A percentile compares a stretch with the other conserved stretches of the same genome.
Evolutionary conservation across 2,113 vertebrate species (phyloP).

Genomic region (Genyomyrus donnyi): DNA sequence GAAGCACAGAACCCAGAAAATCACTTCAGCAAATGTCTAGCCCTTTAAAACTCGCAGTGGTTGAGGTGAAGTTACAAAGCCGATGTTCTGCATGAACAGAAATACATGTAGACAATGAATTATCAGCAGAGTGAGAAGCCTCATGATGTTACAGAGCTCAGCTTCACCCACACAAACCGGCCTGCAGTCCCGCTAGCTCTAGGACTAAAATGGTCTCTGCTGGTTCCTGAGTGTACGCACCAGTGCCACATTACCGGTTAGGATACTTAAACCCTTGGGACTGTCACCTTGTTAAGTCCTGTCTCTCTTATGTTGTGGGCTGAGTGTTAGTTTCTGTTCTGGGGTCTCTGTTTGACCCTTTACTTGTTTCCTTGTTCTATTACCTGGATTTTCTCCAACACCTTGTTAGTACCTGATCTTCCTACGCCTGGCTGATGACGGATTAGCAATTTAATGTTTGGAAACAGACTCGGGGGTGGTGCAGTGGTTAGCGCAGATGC

Average conservation of each 20-base stretch:
- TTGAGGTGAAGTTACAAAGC: background rate
- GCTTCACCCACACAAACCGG: background rate
- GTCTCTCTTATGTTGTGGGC: background rate
- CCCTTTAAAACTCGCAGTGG: too few species aligned
- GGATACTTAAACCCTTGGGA: background rate
- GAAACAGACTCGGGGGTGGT: background rate
- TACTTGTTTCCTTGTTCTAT: background rate
- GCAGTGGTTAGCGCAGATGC: background rate
- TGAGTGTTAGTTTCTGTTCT: background rate
- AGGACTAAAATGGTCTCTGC: background rate
- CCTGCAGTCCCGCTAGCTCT: background rate
- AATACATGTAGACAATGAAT: background rate
- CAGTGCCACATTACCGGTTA: background rate
- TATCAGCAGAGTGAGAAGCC: background rate
- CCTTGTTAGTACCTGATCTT: background rate
- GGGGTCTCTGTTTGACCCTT: too few species aligned
- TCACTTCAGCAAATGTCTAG: background rate
- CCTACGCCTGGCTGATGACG: background rate
- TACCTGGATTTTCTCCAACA: background rate
- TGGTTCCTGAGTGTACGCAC: background rate
- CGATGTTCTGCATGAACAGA: background rate
- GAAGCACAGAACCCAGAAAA: background rate
- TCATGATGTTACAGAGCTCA: background rate
- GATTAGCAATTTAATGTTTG: background rate
- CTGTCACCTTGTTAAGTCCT: background rate